These are phyloP conservation scores for Enteromius fasciolatus DNA, from an alignment of 2,797 vertebrate genomes.

Conservation along the genomic window DNA sequence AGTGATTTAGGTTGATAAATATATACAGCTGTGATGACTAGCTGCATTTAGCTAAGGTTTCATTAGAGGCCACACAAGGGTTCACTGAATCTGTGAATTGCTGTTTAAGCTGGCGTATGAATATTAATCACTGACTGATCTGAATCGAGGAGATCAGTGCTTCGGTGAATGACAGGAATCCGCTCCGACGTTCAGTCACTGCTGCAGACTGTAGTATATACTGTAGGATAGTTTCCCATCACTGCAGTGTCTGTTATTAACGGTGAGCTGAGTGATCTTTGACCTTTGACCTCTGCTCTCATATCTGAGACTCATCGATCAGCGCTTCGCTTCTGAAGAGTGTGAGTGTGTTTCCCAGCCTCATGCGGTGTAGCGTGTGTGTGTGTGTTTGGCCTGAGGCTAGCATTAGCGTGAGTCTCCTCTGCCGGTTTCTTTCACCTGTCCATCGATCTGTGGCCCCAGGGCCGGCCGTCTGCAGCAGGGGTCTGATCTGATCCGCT, in stretches of 20 bases:
- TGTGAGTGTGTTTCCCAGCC: slow-evolving; percentile 5
- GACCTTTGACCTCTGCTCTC: slow-evolving; percentile 1
- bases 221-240: background rate
- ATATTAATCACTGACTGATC: too few relatives aligned
- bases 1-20: too few relatives aligned
- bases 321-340: background rate
- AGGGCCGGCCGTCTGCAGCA: background rate
- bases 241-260: background rate
- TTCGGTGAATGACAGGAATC: background rate
- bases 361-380: background rate
- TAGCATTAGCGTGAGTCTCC: background rate
- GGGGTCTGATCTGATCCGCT: background rate
- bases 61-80: too few relatives aligned
- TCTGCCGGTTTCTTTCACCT: background rate
- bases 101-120: too few relatives aligned
- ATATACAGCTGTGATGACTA: too few relatives aligned
- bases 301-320: slow-evolving; percentile 16
- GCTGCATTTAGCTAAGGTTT: too few relatives aligned
- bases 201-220: background rate
- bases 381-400: background rate
- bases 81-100: too few relatives aligned
- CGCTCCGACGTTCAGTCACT: background rate
- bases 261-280: background rate
- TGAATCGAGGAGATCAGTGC: background rate
- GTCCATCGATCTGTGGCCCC: background rate